Conservation (phyloP, 2,797 vertebrate species). For the Sebastes baramenuke region DNA sequence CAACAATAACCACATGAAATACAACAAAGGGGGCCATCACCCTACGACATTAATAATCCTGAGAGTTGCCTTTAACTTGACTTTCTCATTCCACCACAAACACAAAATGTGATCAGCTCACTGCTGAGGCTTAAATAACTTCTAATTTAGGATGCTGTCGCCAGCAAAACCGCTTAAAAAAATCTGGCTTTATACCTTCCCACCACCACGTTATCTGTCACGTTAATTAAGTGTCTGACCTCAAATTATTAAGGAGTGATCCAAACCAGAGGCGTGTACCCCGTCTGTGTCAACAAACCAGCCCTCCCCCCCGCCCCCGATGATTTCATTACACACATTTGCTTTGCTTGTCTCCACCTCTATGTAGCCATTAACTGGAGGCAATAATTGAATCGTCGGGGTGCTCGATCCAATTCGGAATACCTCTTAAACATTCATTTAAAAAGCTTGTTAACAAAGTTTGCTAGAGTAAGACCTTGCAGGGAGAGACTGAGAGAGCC, state of each 20-base stretch:
- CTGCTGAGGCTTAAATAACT: neutral
- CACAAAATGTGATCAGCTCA: neutral
- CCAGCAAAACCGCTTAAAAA: neutral
- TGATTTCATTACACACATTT: neutral
- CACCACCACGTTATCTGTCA: neutral
- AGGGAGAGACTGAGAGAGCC: no score
- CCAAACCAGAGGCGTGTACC: neutral
- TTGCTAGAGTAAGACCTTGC: neutral
- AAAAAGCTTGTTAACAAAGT: neutral
- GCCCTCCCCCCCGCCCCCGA: neutral
- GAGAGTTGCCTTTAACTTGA: neutral
- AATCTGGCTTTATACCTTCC: neutral
- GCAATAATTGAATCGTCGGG: no score
- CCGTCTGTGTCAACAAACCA: neutral
- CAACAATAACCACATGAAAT: neutral
- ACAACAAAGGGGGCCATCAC: neutral
- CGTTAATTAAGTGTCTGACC: slow-evolving; percentile 12
- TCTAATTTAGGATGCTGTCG: neutral
- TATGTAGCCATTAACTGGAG: neutral
- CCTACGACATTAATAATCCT: neutral
- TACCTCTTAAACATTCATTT: neutral
- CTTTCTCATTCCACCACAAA: neutral
- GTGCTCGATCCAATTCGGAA: neutral
- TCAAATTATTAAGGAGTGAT: neutral
- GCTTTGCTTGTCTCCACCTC: neutral